A percentile compares a stretch with the other conserved stretches of the same genome.
Conservation (phyloP, 2,113 vertebrate genomes). For the Ophiodon elongatus region DNA sequence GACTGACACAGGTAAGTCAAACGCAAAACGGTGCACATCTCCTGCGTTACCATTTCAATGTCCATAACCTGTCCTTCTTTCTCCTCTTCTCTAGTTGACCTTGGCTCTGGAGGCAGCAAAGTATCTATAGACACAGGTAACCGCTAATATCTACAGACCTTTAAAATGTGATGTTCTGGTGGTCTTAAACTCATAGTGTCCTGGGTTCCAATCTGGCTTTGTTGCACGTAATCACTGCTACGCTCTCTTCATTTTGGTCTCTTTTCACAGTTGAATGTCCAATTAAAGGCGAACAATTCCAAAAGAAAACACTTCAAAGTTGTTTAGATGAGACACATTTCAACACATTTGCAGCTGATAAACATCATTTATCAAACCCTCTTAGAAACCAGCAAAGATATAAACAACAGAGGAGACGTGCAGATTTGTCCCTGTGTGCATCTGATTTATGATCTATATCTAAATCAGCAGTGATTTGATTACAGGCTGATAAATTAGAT, state of each 20-base stretch:
- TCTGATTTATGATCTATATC: slow-evolving; percentile 27
- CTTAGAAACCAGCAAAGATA: neutral
- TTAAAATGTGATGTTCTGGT: neutral
- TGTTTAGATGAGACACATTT: slow-evolving; percentile 6
- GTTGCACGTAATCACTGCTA: neutral
- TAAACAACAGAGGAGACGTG: neutral
- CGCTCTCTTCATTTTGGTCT: neutral
- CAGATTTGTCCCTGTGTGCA: neutral
- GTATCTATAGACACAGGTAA: slow-evolving; percentile 90
- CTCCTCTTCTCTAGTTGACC: slow-evolving; percentile 82
- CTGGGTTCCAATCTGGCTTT: slow-evolving; percentile 4
- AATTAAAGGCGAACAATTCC: neutral
- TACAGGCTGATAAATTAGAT: slow-evolving; percentile 22
- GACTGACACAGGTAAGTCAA: slow-evolving; percentile 80
- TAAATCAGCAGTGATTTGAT: slow-evolving; percentile 30
- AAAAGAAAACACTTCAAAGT: slow-evolving; percentile 13
- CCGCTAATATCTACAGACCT: neutral
- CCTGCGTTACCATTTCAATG: neutral
- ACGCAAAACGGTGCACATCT: neutral
- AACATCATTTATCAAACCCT: slow-evolving; percentile 29
- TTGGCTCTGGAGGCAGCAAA: slow-evolving; percentile 89
- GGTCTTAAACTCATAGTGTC: neutral
- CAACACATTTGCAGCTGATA: slow-evolving; percentile 23
- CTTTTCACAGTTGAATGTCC: neutral
- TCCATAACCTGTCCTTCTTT: slow-evolving; percentile 15